Evolutionary conservation across 1,140 invertebrate genomes (phyloP).

Genomic region (Helicoverpa zea): DNA sequence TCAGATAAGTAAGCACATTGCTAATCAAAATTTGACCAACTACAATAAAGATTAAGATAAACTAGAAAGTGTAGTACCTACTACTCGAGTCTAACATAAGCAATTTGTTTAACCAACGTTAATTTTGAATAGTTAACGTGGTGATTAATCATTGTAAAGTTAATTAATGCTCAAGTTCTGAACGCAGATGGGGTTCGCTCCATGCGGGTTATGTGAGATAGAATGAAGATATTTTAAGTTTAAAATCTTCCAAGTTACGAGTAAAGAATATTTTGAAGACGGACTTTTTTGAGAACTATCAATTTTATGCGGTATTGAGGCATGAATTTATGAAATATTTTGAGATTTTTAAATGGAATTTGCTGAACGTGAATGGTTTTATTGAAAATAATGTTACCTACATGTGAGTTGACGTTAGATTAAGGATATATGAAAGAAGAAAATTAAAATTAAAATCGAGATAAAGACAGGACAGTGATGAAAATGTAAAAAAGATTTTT

Average conservation of each 20-base stretch:
- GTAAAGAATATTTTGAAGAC: no score
- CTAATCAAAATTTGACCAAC: background rate
- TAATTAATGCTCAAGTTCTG: slow-evolving; percentile 42
- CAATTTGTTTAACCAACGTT: slow-evolving; percentile 42
- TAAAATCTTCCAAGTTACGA: no score
- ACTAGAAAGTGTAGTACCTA: background rate
- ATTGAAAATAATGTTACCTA: no score
- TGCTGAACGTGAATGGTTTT: no score
- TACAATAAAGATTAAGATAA: background rate
- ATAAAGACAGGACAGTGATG: no score
- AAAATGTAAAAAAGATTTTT: slow-evolving; percentile 46
- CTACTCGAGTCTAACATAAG: slow-evolving; percentile 14
- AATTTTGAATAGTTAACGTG: slow-evolving; percentile 43
- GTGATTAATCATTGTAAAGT: slow-evolving; percentile 48
- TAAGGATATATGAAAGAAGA: no score
- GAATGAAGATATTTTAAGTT: background rate
- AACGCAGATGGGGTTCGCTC: slow-evolving; percentile 7
- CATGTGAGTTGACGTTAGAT: no score
- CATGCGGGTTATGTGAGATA: background rate
- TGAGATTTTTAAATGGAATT: no score
- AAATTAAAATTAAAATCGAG: no score
- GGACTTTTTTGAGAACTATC: no score
- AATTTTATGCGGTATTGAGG: no score
- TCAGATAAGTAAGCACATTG: background rate
- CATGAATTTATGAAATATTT: no score